A percentile compares a stretch with the other conserved stretches of the same genome.
phyloP scores from a whole-genome alignment of 2,113 vertebrate species.

The Sakesphorus luctuosus region DNA sequence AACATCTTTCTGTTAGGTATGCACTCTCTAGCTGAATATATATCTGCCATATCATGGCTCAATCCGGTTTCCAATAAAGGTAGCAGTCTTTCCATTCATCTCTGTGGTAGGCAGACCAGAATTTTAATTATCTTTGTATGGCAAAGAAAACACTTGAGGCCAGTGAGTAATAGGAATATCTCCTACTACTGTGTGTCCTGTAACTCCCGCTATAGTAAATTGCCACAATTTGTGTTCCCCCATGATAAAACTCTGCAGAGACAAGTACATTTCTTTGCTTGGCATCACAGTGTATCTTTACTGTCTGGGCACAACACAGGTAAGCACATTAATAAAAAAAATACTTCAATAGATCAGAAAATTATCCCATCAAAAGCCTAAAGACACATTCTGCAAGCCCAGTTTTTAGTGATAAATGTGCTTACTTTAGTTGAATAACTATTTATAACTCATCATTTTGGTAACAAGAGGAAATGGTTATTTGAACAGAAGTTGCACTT shows the following conservation, averaged over 20 bases:
- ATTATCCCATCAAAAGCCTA: constrained; percentile 24
- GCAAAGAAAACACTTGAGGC: background rate
- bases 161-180: background rate
- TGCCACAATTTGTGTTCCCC: background rate
- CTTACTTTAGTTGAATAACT: constrained; percentile 43
- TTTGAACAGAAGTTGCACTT: constrained; percentile 36
- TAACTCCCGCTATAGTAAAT: background rate
- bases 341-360: background rate
- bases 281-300: background rate
- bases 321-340: background rate
- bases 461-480: constrained; percentile 22
- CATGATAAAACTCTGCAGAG: background rate
- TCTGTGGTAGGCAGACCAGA: background rate
- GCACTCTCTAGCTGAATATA: background rate
- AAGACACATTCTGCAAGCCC: background rate
- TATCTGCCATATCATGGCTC: background rate
- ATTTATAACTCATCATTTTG: constrained; percentile 51
- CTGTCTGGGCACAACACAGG: background rate
- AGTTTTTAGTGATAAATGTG: constrained; percentile 19
- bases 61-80: background rate
- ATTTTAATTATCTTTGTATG: background rate
- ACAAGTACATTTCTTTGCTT: background rate
- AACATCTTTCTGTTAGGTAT: background rate
- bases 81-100: background rate
- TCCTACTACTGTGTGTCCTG: background rate